Evolutionary conservation across 2,888 invertebrate genomes (phyloP).

Genomic region (Coleophora flavipennella): DNA sequence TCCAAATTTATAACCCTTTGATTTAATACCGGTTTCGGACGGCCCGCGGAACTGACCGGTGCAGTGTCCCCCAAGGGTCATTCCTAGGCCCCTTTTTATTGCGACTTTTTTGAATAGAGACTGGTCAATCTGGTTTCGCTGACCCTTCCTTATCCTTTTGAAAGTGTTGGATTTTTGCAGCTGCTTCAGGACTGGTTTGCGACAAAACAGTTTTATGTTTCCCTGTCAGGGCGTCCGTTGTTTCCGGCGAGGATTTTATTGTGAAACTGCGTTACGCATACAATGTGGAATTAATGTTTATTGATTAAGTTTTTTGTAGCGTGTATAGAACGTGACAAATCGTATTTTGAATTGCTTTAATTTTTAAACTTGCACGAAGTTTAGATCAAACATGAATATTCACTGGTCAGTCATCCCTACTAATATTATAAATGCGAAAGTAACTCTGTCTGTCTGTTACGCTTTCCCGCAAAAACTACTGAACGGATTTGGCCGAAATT

Average conservation of each 20-base stretch:
- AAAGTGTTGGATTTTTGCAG: constrained; percentile 44
- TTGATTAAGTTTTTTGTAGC: too few relatives aligned
- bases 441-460: too few relatives aligned
- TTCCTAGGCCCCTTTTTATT: constrained; percentile 43
- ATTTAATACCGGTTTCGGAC: constrained; percentile 49
- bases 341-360: too few relatives aligned
- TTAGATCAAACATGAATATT: too few relatives aligned
- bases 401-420: too few relatives aligned
- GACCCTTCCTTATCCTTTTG: constrained; percentile 64
- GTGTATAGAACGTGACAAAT: too few relatives aligned
- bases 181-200: constrained; percentile 44
- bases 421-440: too few relatives aligned
- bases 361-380: too few relatives aligned
- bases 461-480: too few relatives aligned
- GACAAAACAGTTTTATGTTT: constrained; percentile 29
- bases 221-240: constrained; percentile 13
- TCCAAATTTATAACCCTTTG: constrained; percentile 38
- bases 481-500: too few relatives aligned
- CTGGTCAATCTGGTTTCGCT: constrained; percentile 66
- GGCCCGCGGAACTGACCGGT: constrained; percentile 54
- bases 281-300: too few relatives aligned
- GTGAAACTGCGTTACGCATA: too few relatives aligned
- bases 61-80: constrained; percentile 65
- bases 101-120: constrained; percentile 53
- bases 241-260: neutral